Conservation (phyloP, 1,140 invertebrate genomes). For the Pemphigus obesinymphae region DNA sequence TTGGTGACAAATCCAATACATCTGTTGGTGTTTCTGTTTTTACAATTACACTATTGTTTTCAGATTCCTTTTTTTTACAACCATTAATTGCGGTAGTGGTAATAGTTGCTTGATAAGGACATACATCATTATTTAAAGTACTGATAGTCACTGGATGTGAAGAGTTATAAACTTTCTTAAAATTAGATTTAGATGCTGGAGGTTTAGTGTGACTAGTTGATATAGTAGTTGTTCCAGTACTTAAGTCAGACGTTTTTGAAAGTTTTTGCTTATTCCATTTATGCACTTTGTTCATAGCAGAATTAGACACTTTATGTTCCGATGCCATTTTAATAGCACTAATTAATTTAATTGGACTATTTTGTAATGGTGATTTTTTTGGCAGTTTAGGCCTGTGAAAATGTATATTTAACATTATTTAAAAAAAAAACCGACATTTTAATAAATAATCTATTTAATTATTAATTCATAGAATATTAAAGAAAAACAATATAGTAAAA, state of each 20-base stretch:
- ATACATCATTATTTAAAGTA: conserved; percentile 11
- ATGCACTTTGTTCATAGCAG: conserved; percentile 2
- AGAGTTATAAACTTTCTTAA: neutral
- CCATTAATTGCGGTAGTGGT: conserved; percentile 11
- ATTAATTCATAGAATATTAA: neutral
- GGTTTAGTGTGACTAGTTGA: conserved; percentile 3
- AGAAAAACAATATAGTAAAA: neutral
- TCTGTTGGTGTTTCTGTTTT: neutral
- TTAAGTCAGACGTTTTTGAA: neutral
- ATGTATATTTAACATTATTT: too few species aligned
- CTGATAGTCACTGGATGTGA: neutral
- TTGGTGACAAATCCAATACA: conserved; percentile 41
- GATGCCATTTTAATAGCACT: conserved; percentile 31
- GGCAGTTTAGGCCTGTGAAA: conserved; percentile 1
- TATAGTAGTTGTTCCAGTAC: neutral
- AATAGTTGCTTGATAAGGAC: conserved; percentile 29
- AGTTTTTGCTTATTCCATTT: conserved; percentile 24
- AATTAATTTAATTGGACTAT: conserved; percentile 22
- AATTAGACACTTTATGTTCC: conserved; percentile 37
- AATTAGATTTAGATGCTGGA: neutral
- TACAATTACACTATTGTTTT: conserved; percentile 20
- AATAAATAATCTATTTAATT: too few species aligned
- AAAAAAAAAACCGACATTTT: neutral
- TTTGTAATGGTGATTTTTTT: conserved; percentile 29
- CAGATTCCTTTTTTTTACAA: neutral